Percentiles rank a stretch among this genome's conserved stretches.
These are phyloP conservation scores for Forpus xanthops DNA, from an alignment of 2,797 vertebrate genomes.

Conservation along the genomic window DNA sequence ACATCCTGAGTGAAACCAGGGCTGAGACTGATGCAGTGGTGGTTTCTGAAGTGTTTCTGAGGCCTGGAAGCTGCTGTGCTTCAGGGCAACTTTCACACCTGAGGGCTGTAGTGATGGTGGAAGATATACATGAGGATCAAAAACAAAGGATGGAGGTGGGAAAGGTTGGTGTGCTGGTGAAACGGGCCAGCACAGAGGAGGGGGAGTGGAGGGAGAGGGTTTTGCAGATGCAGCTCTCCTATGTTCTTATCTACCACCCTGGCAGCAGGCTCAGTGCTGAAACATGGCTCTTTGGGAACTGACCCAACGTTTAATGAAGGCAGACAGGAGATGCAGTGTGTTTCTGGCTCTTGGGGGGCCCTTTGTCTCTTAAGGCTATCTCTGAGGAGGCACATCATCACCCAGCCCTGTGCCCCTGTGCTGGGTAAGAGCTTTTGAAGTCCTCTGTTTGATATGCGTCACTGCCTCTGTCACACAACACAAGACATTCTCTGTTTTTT, in stretches of 20 bases:
- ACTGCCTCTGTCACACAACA: background rate
- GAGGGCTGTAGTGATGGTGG: background rate
- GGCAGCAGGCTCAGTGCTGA: background rate
- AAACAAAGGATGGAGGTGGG: background rate
- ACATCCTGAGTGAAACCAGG: background rate
- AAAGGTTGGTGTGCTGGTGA: background rate
- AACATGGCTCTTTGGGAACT: background rate
- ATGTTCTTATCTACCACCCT: conserved; percentile 21
- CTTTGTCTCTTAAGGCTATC: conserved; percentile 40
- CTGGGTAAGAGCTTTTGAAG: conserved; percentile 58
- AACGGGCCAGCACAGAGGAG: background rate
- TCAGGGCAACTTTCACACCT: background rate
- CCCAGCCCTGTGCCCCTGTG: background rate
- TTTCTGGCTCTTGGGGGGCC: background rate
- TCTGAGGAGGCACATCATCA: conserved; percentile 49
- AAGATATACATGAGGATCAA: background rate
- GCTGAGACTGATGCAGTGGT: background rate
- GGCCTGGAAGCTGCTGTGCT: background rate
- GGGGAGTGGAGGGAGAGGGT: background rate
- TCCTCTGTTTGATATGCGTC: conserved; percentile 31
- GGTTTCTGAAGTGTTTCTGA: background rate
- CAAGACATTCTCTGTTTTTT: background rate
- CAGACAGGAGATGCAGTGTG: background rate
- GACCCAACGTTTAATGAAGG: conserved; percentile 24
- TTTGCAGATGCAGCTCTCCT: conserved; percentile 1